Conservation (phyloP, 1,140 invertebrate species). For the Coelopa frigida region DNA sequence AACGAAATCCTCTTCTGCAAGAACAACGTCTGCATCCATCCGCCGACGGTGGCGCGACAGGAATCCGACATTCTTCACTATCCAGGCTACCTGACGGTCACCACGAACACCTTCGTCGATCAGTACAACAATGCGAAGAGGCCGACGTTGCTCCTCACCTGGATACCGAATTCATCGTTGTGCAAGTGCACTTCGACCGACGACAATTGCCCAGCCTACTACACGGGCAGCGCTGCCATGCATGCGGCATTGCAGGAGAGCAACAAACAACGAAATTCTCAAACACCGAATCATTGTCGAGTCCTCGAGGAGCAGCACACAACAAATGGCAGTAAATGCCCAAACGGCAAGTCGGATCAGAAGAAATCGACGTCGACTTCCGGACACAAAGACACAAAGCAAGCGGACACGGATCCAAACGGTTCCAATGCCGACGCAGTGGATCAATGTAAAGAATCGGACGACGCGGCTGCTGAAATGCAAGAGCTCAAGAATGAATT, state of each 20-base stretch:
- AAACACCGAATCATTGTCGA: background rate
- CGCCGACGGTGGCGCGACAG: conserved; percentile 68
- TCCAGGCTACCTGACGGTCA: conserved; percentile 85
- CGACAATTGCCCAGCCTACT: conserved; percentile 48
- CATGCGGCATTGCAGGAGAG: no score
- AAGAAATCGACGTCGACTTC: no score
- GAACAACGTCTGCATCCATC: conserved; percentile 96
- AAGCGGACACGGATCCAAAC: background rate
- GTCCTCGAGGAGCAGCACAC: background rate
- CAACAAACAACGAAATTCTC: no score
- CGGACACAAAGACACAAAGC: no score
- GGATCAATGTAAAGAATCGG: conserved; percentile 18
- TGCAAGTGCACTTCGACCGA: conserved; percentile 74
- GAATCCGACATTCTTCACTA: conserved; percentile 81
- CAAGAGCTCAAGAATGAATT: conserved; percentile 38
- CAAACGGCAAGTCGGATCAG: conserved; percentile 12
- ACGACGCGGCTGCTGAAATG: conserved; percentile 31
- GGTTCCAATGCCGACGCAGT: background rate
- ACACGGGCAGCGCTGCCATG: background rate
- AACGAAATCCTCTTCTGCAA: conserved; percentile 80
- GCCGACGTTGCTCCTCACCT: conserved; percentile 80
- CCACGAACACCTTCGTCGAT: conserved; percentile 64
- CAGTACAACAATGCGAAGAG: conserved; percentile 63
- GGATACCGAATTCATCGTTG: conserved; percentile 89
- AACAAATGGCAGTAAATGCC: background rate